Evolutionary conservation across 2,888 invertebrate genomes (phyloP).

Genomic region (Pterostichus madidus): DNA sequence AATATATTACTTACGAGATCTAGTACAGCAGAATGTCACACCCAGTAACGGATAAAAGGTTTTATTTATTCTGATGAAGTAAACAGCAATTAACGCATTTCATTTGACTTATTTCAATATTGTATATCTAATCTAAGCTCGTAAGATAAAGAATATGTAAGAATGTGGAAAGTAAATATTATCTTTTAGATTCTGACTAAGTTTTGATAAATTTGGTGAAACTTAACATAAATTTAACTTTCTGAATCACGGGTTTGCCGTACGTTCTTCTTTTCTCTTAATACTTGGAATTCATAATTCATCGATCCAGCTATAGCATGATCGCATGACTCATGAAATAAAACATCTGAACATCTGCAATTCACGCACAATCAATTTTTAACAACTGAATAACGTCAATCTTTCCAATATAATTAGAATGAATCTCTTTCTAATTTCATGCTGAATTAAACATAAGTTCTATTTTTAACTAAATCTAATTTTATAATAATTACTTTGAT

Average conservation of each 20-base stretch:
- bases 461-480: too few relatives aligned
- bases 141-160: not conserved
- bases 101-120: too few relatives aligned
- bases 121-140: too few relatives aligned
- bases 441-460: not conserved
- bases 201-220: not conserved
- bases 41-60: too few relatives aligned
- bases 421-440: not conserved
- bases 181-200: not conserved
- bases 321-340: slow-evolving; percentile 21
- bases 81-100: too few relatives aligned
- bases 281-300: slow-evolving; percentile 24
- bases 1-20: too few relatives aligned
- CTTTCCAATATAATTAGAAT: not conserved
- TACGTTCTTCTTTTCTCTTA: not conserved
- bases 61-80: too few relatives aligned
- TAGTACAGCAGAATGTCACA: too few relatives aligned
- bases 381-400: slow-evolving; percentile 3
- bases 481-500: too few relatives aligned
- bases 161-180: slow-evolving; percentile 14
- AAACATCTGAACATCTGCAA: slow-evolving; percentile 13
- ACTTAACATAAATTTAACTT: not conserved
- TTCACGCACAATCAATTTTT: slow-evolving; percentile 41
- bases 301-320: slow-evolving; percentile 1
- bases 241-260: not conserved